Percentiles rank a stretch among this genome's conserved stretches.
Conservation (phyloP, 2,797 vertebrate species). For the Arnoldichthys spilopterus region DNA sequence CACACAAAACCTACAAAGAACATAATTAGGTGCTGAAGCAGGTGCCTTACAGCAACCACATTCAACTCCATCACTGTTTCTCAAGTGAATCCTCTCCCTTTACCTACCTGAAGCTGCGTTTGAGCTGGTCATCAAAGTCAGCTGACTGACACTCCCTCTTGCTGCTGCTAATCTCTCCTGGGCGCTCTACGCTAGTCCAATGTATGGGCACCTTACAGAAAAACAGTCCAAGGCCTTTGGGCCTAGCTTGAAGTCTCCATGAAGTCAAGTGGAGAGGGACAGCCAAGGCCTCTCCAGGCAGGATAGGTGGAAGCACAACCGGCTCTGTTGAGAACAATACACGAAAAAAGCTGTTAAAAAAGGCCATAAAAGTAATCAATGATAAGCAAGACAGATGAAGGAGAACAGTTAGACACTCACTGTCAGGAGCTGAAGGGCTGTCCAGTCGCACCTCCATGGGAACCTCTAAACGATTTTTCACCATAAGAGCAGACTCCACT, state of each 20-base stretch:
- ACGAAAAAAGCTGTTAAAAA: not conserved
- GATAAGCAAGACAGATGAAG: not conserved
- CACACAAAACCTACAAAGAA: constrained; percentile 86
- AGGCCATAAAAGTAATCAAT: not conserved
- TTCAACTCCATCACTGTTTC: too few species aligned
- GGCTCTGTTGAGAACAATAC: constrained; percentile 80
- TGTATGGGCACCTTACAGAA: constrained; percentile 97
- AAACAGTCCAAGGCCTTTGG: constrained; percentile 91
- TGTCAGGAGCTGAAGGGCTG: constrained; percentile 96
- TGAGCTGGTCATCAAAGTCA: constrained; percentile 84
- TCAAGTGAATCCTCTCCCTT: not conserved
- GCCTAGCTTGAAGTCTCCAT: constrained; percentile 94
- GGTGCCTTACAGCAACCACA: too few species aligned
- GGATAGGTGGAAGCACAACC: constrained; percentile 90
- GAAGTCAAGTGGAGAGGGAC: constrained; percentile 94
- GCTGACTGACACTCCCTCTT: constrained; percentile 94
- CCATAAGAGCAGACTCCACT: constrained; percentile 92
- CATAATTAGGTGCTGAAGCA: too few species aligned
- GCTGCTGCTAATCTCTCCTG: constrained; percentile 88
- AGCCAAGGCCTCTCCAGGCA: constrained; percentile 89
- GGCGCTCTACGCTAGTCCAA: constrained; percentile 91
- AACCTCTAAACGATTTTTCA: constrained; percentile 91
- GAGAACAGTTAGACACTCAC: constrained; percentile 73
- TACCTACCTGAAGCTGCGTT: constrained; percentile 88
- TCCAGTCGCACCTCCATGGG: constrained; percentile 95